Evolutionary conservation across 2,113 vertebrate species (phyloP).

Genomic region (Myrmecobius fasciatus): DNA sequence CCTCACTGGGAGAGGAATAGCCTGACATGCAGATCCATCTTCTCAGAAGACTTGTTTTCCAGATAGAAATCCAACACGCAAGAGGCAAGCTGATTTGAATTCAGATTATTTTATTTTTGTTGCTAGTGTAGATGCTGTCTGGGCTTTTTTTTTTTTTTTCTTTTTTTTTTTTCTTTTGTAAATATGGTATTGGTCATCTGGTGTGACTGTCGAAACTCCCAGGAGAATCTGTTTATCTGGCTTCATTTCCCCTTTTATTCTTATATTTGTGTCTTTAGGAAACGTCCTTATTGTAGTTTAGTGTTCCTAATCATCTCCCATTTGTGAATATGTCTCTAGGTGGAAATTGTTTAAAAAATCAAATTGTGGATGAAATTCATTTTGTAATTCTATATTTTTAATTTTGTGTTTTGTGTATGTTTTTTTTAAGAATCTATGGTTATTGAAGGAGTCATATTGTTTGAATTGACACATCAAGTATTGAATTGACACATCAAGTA

Average conservation of each 20-base stretch:
- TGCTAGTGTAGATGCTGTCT: constrained; percentile 19
- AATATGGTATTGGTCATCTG: neutral
- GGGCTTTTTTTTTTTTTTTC: constrained; percentile 15
- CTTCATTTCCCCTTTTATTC: constrained; percentile 37
- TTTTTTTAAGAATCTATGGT: constrained; percentile 11
- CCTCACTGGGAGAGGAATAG: constrained; percentile 7
- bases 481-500: neutral
- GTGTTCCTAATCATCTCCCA: neutral
- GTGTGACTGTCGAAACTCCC: constrained; percentile 5
- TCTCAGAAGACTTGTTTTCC: constrained; percentile 28
- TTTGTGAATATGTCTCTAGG: neutral
- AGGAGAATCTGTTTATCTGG: neutral
- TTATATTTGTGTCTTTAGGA: constrained; percentile 11
- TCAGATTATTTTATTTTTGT: constrained; percentile 13
- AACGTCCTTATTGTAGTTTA: neutral
- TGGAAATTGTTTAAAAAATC: neutral
- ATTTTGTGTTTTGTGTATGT: neutral
- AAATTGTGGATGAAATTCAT: neutral
- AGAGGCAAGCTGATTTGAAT: constrained; percentile 46
- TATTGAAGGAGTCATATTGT: neutral
- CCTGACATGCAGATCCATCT: constrained; percentile 14
- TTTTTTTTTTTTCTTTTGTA: constrained; percentile 23
- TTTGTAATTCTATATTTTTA: constrained; percentile 20
- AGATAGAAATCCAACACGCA: neutral
- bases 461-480: constrained; percentile 18